phyloP scores from a whole-genome alignment of 2,797 vertebrate genomes.

The Propithecus perrieri region DNA sequence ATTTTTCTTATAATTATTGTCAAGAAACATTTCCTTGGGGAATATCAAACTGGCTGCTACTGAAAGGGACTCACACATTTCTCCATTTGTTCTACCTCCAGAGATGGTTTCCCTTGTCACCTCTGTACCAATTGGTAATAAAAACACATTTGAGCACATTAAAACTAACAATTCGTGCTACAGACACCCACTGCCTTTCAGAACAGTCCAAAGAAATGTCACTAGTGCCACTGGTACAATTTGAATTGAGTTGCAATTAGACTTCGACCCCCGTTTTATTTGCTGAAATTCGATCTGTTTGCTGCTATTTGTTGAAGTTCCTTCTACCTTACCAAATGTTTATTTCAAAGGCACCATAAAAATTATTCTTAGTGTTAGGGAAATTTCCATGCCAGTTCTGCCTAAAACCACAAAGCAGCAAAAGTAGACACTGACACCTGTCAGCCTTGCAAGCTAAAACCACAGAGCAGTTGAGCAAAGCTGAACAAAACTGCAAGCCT shows the following conservation, averaged over 20 bases:
- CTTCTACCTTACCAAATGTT: slow-evolving; percentile 1
- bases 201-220: background rate
- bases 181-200: slow-evolving; percentile 11
- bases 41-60: background rate
- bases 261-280: background rate
- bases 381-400: too few species aligned
- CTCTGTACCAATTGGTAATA: slow-evolving; percentile 1
- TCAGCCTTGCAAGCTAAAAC: too few species aligned
- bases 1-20: slow-evolving; percentile 71
- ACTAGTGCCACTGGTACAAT: background rate
- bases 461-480: too few species aligned
- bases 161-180: background rate
- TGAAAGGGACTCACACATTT: background rate
- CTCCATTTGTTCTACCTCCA: slow-evolving; percentile 12
- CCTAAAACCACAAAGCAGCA: too few species aligned
- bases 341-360: slow-evolving; percentile 41
- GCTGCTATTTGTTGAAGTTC: background rate
- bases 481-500: too few species aligned
- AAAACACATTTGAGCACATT: slow-evolving; percentile 57
- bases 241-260: slow-evolving; percentile 25
- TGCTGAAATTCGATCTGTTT: background rate
- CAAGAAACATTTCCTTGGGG: slow-evolving; percentile 28
- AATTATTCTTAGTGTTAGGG: background rate
- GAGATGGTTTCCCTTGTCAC: slow-evolving; percentile 27
- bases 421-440: too few species aligned